These are phyloP conservation scores for Potamarius usumacintae DNA, from an alignment of 2,113 vertebrate species.

Conservation along the genomic window DNA sequence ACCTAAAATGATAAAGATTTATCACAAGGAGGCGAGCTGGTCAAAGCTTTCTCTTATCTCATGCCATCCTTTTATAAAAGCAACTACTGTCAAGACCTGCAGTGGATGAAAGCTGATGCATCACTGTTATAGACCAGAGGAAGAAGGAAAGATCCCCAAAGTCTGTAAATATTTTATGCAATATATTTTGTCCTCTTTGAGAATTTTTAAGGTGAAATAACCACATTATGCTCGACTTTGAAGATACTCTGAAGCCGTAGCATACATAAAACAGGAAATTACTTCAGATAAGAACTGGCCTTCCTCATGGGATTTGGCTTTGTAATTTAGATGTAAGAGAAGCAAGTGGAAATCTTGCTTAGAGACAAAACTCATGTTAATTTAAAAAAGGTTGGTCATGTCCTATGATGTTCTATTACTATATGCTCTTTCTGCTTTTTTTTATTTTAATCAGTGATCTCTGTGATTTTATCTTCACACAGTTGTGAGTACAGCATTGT, in stretches of 20 bases:
- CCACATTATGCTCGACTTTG: slow-evolving; percentile 60
- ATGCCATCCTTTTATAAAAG: slow-evolving; percentile 69
- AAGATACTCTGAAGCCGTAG: slow-evolving; percentile 56
- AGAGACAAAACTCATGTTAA: slow-evolving; percentile 12
- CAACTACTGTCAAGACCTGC: slow-evolving; percentile 71
- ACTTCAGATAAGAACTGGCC: slow-evolving; percentile 40
- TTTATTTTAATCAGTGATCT: not conserved
- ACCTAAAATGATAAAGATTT: slow-evolving; percentile 82
- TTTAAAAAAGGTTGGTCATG: not conserved
- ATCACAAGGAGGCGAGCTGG: slow-evolving; percentile 72
- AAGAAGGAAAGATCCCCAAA: slow-evolving; percentile 63
- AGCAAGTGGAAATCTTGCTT: not conserved
- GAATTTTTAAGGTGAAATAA: slow-evolving; percentile 65
- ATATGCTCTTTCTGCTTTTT: not conserved
- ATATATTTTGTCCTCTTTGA: slow-evolving; percentile 77
- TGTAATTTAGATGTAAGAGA: slow-evolving; percentile 31
- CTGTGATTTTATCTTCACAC: slow-evolving; percentile 1
- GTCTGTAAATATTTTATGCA: slow-evolving; percentile 76
- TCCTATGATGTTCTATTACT: not conserved
- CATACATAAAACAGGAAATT: slow-evolving; percentile 53
- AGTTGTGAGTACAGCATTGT: not conserved
- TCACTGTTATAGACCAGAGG: slow-evolving; percentile 63
- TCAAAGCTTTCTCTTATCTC: slow-evolving; percentile 76
- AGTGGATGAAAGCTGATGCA: slow-evolving; percentile 73
- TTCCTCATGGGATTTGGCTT: slow-evolving; percentile 35